These are phyloP conservation scores for Cisticola juncidis DNA, from an alignment of 2,113 vertebrate species.

Conservation along the genomic window DNA sequence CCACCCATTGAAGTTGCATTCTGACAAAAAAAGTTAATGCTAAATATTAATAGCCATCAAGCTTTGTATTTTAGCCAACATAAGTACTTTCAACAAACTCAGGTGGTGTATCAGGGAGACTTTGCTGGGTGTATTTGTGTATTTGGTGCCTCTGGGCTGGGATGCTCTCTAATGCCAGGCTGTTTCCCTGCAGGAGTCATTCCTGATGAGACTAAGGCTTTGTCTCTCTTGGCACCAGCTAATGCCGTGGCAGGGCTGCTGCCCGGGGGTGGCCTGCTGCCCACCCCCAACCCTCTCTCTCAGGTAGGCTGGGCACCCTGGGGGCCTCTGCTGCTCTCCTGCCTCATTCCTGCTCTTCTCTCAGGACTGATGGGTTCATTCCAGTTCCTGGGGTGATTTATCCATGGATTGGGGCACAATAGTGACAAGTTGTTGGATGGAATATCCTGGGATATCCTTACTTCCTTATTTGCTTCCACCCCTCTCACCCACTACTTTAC, in stretches of 20 bases:
- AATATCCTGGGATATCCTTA: too few species aligned
- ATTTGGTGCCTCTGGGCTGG: slow-evolving; percentile 76
- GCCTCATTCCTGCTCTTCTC: not conserved
- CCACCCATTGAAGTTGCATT: slow-evolving; percentile 83
- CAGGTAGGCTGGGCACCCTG: slow-evolving; percentile 67
- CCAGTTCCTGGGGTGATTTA: rapidly evolving
- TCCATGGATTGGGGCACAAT: rapidly evolving
- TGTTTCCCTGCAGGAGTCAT: slow-evolving; percentile 95
- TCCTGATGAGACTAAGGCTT: slow-evolving; percentile 99
- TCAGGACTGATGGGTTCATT: not conserved
- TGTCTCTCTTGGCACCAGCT: slow-evolving; percentile 98
- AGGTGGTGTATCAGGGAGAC: slow-evolving; percentile 85
- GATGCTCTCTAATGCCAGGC: slow-evolving; percentile 76
- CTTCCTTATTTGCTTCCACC: not conserved
- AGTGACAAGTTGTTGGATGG: not conserved
- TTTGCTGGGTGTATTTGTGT: slow-evolving; percentile 89
- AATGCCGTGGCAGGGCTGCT: slow-evolving; percentile 99
- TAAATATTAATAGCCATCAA: slow-evolving; percentile 85
- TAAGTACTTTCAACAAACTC: slow-evolving; percentile 85
- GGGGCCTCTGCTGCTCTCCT: rapidly evolving
- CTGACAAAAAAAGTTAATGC: slow-evolving; percentile 83
- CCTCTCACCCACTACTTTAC: not conserved
- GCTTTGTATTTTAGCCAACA: slow-evolving; percentile 84
- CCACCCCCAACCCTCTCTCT: slow-evolving; percentile 93
- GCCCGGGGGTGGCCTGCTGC: slow-evolving; percentile 97